Evolutionary conservation across 2,113 vertebrate genomes (phyloP).

Genomic region (Coryphaenoides rupestris): DNA sequence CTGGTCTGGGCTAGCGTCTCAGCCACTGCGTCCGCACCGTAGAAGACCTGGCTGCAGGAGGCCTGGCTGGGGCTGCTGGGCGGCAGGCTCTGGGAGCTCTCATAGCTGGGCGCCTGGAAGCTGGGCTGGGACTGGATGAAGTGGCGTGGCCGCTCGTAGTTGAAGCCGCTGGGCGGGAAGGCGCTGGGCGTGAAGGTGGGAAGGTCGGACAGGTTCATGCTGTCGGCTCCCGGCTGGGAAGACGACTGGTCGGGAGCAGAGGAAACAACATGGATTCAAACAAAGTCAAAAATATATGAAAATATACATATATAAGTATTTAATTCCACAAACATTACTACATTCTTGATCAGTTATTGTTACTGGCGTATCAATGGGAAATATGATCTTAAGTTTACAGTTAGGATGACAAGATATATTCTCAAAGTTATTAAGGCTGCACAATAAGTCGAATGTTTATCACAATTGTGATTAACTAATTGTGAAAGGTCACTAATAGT

Average conservation of each 20-base stretch:
- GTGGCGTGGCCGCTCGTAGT: conserved; percentile 91
- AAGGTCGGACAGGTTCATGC: conserved; percentile 78
- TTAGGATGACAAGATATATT: background rate
- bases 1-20: conserved; percentile 30
- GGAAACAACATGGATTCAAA: background rate
- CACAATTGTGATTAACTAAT: too few species aligned
- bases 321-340: too few species aligned
- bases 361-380: too few species aligned
- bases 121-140: conserved; percentile 87
- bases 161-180: conserved; percentile 88
- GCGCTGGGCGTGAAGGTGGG: conserved; percentile 76
- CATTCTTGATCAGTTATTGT: too few species aligned
- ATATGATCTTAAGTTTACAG: background rate
- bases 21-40: background rate
- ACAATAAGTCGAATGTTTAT: too few species aligned
- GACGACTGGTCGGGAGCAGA: conserved; percentile 23
- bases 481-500: too few species aligned
- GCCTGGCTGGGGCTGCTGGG: conserved; percentile 35
- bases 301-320: too few species aligned
- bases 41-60: conserved; percentile 19
- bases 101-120: conserved; percentile 78
- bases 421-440: too few species aligned
- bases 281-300: background rate
- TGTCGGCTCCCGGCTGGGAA: conserved; percentile 41
- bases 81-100: conserved; percentile 62